phyloP scores from a whole-genome alignment of 2,797 vertebrate genomes.

The Epinephelus malabaricus region DNA sequence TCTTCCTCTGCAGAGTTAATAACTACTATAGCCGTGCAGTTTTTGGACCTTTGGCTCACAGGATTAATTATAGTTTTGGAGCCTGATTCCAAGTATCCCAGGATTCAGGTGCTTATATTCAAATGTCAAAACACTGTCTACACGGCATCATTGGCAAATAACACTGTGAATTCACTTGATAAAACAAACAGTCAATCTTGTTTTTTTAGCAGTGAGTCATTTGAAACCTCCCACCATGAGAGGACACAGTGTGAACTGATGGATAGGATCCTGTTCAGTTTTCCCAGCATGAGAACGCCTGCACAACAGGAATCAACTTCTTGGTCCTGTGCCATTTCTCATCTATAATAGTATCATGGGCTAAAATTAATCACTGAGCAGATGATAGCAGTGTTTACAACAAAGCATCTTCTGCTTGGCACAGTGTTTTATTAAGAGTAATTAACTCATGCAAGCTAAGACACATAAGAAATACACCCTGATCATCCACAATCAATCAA shows the following conservation, averaged over 20 bases:
- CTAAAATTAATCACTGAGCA: slow-evolving; percentile 1
- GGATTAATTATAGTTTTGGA: not conserved
- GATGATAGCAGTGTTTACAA: slow-evolving; percentile 7
- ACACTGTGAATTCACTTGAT: not conserved
- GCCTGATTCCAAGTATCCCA: not conserved
- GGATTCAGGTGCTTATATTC: not conserved
- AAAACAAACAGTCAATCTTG: not conserved
- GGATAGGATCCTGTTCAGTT: not conserved
- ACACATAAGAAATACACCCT: no score
- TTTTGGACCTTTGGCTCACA: not conserved
- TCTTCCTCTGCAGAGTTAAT: not conserved
- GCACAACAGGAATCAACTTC: not conserved
- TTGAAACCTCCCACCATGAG: slow-evolving; percentile 1
- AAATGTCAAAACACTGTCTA: not conserved
- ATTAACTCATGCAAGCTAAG: not conserved
- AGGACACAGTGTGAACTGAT: slow-evolving; percentile 16
- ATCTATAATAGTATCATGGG: not conserved
- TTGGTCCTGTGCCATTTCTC: slow-evolving; percentile 7
- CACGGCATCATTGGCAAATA: not conserved
- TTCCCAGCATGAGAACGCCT: not conserved
- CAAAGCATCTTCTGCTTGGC: slow-evolving; percentile 1
- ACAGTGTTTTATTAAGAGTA: not conserved
- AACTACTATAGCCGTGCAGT: not conserved
- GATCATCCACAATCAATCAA: no score
- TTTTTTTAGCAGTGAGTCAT: not conserved